Evolutionary conservation across 2,888 invertebrate species (phyloP).

Genomic region (Agonopterix alstromeriana): DNA sequence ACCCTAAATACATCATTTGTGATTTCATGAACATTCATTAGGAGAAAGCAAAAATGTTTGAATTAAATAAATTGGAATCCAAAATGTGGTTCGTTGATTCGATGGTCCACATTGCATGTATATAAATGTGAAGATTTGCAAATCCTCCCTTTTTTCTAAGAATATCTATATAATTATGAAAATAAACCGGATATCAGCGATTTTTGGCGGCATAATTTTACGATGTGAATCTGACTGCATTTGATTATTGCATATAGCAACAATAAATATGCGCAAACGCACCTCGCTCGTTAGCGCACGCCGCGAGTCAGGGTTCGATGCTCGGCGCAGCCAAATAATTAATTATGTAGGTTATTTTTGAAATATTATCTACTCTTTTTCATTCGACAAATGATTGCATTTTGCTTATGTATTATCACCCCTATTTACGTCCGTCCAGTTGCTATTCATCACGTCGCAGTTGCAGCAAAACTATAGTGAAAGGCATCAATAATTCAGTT

Average conservation of each 20-base stretch:
- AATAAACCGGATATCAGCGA: slow-evolving; percentile 5
- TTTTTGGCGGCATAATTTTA: slow-evolving; percentile 7
- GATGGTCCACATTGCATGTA: too few relatives aligned
- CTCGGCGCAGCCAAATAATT: slow-evolving; percentile 15
- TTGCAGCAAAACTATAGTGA: too few relatives aligned
- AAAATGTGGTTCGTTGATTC: too few relatives aligned
- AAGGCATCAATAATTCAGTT: too few relatives aligned
- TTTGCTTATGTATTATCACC: too few relatives aligned
- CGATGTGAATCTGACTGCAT: slow-evolving; percentile 11
- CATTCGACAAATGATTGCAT: slow-evolving; percentile 5
- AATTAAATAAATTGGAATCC: too few relatives aligned
- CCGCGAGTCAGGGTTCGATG: slow-evolving; percentile 14
- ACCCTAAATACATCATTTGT: too few relatives aligned
- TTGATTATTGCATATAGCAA: slow-evolving; percentile 12
- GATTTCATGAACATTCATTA: too few relatives aligned
- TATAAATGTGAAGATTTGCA: not conserved
- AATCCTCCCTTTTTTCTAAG: not conserved
- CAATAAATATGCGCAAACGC: slow-evolving; percentile 20
- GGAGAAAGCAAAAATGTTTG: too few relatives aligned
- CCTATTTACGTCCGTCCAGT: too few relatives aligned
- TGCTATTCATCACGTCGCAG: too few relatives aligned
- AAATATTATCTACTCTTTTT: slow-evolving; percentile 12
- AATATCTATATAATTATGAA: slow-evolving; percentile 8
- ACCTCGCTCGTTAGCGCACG: slow-evolving; percentile 21
- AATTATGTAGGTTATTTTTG: slow-evolving; percentile 15